Percentiles rank a stretch among this genome's conserved stretches.
Conservation (phyloP, 2,888 invertebrate species). For the Sicus ferrugineus region DNA sequence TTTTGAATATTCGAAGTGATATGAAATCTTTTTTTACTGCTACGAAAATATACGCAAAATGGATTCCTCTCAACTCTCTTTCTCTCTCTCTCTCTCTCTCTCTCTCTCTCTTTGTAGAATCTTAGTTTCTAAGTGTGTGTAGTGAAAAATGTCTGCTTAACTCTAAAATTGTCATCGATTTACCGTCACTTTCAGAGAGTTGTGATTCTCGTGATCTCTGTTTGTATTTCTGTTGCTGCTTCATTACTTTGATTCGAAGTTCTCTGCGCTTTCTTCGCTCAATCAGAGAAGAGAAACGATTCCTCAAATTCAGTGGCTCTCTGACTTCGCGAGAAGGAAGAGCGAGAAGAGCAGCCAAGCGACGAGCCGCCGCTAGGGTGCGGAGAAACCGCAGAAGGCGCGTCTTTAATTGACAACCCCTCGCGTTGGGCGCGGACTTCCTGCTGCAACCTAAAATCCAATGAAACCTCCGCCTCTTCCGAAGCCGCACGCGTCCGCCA, state of each 20-base stretch:
- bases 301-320: not conserved
- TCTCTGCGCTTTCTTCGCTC: not conserved
- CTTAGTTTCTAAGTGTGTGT: no score
- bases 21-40: constrained; percentile 3
- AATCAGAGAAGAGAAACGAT: not conserved
- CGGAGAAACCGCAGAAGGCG: not conserved
- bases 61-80: not conserved
- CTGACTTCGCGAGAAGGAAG: not conserved
- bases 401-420: constrained; percentile 1
- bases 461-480: constrained; percentile 34
- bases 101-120: not conserved
- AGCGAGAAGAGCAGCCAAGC: no score
- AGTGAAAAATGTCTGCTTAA: not conserved
- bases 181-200: not conserved
- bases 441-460: constrained; percentile 34
- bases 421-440: not conserved
- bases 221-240: not conserved
- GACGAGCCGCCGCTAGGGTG: not conserved
- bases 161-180: not conserved
- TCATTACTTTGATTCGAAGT: constrained; percentile 1
- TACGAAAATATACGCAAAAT: not conserved
- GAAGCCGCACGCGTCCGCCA: not conserved
- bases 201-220: not conserved
- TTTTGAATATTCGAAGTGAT: constrained; percentile 27
- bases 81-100: not conserved